phyloP scores from a whole-genome alignment of 2,888 invertebrate species.

The Unio delphinus region DNA sequence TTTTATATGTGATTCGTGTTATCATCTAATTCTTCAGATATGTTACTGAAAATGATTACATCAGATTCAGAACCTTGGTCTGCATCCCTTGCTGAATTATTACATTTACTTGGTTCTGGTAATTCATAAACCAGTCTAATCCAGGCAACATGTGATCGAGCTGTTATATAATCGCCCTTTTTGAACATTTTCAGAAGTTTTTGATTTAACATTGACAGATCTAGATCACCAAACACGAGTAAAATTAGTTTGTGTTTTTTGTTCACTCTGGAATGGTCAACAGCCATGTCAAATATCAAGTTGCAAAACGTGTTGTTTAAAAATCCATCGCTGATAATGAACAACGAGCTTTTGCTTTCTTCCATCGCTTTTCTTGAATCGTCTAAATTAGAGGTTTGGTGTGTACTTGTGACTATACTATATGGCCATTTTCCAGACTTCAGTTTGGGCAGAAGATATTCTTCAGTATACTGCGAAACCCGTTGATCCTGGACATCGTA shows the following conservation, averaged over 20 bases:
- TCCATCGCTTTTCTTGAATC: conserved; percentile 25
- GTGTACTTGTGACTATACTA: background rate
- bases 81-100: conserved; percentile 5
- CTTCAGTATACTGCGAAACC: conserved; percentile 29
- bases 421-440: conserved; percentile 10
- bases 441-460: conserved; percentile 25
- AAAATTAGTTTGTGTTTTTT: conserved; percentile 29
- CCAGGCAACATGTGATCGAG: conserved; percentile 41
- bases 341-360: conserved; percentile 37
- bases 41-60: conserved; percentile 37
- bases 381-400: conserved; percentile 12
- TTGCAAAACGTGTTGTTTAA: conserved; percentile 28
- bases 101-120: conserved; percentile 24
- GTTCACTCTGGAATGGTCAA: conserved; percentile 12
- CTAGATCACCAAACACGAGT: conserved; percentile 38
- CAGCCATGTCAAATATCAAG: conserved; percentile 24
- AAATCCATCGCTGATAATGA: conserved; percentile 35
- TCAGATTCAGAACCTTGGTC: conserved; percentile 32
- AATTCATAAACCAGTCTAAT: conserved; percentile 40
- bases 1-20: no score
- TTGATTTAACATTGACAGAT: conserved; percentile 32
- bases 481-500: conserved; percentile 37
- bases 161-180: conserved; percentile 43
- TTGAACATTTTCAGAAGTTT: conserved; percentile 33
- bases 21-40: conserved; percentile 8